These are phyloP conservation scores for Pristiophorus japonicus DNA, from an alignment of 2,113 vertebrate species.

Conservation along the genomic window DNA sequence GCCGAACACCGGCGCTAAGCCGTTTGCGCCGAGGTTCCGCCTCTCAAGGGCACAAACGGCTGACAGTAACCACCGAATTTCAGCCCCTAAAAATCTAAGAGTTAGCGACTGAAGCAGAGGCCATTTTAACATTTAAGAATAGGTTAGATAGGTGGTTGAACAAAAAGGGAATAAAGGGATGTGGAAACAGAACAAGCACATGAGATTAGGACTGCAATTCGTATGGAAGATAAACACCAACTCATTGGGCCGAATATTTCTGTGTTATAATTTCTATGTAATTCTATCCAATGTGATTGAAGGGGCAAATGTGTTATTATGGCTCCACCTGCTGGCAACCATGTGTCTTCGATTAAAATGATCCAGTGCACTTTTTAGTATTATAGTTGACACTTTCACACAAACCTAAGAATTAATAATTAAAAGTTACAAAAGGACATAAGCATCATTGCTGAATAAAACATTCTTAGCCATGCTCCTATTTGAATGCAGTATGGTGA, in stretches of 20 bases:
- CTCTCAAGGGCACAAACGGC: too few relatives aligned
- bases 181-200: neutral
- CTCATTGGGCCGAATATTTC: neutral
- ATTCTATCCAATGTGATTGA: neutral
- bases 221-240: neutral
- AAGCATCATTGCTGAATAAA: neutral
- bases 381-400: neutral
- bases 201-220: neutral
- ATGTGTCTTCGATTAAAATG: neutral
- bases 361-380: neutral
- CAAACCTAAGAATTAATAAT: neutral
- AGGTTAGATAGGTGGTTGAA: neutral
- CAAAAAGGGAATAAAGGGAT: neutral
- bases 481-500: neutral
- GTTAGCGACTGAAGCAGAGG: neutral
- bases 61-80: too few relatives aligned
- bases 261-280: neutral
- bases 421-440: neutral
- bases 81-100: neutral
- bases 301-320: neutral
- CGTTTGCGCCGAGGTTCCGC: too few relatives aligned
- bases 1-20: too few relatives aligned
- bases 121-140: neutral
- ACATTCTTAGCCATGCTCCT: neutral
- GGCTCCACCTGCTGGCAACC: neutral